phyloP scores from a whole-genome alignment of 2,113 vertebrate genomes.

The Dromaius novaehollandiae region DNA sequence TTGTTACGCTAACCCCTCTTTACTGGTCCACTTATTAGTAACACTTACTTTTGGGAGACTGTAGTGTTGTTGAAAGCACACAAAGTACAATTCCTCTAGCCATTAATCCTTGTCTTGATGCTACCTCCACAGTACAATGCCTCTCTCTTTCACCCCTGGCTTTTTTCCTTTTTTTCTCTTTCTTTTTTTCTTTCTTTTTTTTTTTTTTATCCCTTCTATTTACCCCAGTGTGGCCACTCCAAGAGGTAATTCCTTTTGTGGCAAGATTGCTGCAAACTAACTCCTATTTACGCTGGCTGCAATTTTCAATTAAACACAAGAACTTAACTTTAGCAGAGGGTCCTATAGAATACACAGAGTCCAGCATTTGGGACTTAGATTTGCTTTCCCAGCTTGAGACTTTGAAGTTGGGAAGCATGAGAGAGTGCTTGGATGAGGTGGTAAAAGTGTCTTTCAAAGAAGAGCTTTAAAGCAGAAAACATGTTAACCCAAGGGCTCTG shows the following conservation, averaged over 20 bases:
- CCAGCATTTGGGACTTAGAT: slow-evolving; percentile 6
- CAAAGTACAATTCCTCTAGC: slow-evolving; percentile 62
- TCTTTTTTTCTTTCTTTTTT: not conserved
- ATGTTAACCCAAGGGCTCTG: not conserved
- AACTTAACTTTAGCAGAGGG: slow-evolving; percentile 46
- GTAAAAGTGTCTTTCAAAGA: slow-evolving; percentile 24
- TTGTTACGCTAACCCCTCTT: not conserved
- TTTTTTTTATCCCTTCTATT: slow-evolving; percentile 27
- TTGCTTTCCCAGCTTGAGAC: slow-evolving; percentile 48
- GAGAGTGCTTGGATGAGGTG: slow-evolving; percentile 18
- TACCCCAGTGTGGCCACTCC: slow-evolving; percentile 48
- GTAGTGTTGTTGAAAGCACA: slow-evolving; percentile 49
- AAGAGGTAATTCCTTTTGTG: slow-evolving; percentile 73
- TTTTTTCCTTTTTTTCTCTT: not conserved
- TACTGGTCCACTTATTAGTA: slow-evolving; percentile 26
- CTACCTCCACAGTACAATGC: slow-evolving; percentile 64
- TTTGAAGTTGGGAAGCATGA: slow-evolving; percentile 37
- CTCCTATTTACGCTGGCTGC: slow-evolving; percentile 60
- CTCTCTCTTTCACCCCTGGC: slow-evolving; percentile 56
- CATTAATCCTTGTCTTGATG: slow-evolving; percentile 77
- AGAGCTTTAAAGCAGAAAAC: slow-evolving; percentile 50
- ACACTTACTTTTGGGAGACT: slow-evolving; percentile 58
- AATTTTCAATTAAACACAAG: slow-evolving; percentile 72
- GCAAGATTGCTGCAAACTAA: slow-evolving; percentile 38
- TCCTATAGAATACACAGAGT: slow-evolving; percentile 4